Evolutionary conservation across 2,888 invertebrate genomes (phyloP).

Genomic region (Ornithoptera priamus): DNA sequence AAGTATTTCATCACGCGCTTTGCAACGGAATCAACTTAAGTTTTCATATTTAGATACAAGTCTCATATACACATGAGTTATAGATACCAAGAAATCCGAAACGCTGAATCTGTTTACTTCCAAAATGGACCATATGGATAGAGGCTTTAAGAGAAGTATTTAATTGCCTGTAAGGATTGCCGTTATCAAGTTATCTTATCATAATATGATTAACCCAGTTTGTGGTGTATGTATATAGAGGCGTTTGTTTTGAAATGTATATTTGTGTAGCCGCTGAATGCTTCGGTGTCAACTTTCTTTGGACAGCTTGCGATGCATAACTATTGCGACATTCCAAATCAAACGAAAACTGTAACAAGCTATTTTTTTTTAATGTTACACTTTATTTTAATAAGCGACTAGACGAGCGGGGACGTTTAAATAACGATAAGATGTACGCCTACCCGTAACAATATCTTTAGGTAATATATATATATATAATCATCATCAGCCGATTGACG

Average conservation of each 20-base stretch:
- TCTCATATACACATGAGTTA: constrained; percentile 16
- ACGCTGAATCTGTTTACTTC: background rate
- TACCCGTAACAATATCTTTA: too few species aligned
- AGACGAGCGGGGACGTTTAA: too few species aligned
- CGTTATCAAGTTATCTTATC: constrained; percentile 59
- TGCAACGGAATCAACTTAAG: constrained; percentile 6
- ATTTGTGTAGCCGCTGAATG: constrained; percentile 54
- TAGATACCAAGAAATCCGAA: constrained; percentile 20
- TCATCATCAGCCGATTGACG: too few species aligned
- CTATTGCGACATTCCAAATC: constrained; percentile 13
- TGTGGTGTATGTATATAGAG: constrained; percentile 46
- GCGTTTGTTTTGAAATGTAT: constrained; percentile 57
- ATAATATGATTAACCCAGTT: constrained; percentile 64
- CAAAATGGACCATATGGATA: background rate
- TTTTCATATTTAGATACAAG: constrained; percentile 26
- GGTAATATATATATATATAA: too few species aligned
- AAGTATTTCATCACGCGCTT: constrained; percentile 10
- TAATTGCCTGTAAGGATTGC: background rate
- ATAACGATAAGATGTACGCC: too few species aligned
- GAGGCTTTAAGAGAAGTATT: background rate
- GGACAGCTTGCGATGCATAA: constrained; percentile 31
- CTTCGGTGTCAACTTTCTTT: constrained; percentile 42
- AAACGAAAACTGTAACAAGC: background rate
- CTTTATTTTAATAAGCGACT: too few species aligned
- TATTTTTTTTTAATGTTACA: too few species aligned